Evolutionary conservation across 2,113 vertebrate species (phyloP).

Genomic region (Orycteropus afer): DNA sequence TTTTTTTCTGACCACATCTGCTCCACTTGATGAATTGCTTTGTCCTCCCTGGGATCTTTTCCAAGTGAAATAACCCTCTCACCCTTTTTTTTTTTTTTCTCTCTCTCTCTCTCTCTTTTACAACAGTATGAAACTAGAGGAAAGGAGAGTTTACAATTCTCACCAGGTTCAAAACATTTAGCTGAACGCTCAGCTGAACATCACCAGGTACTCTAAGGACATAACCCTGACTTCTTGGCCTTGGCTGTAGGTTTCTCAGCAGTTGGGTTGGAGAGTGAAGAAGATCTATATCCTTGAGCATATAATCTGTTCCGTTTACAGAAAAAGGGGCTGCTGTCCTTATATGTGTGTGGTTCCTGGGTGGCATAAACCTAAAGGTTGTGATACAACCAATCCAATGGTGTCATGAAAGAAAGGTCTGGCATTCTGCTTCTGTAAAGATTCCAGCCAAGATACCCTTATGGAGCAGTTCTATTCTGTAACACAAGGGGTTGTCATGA

Average conservation of each 20-base stretch:
- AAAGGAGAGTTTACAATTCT: background rate
- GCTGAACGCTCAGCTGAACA: constrained; percentile 17
- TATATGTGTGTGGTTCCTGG: background rate
- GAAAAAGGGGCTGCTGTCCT: background rate
- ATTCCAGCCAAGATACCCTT: background rate
- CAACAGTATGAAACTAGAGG: constrained; percentile 58
- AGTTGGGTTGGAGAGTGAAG: background rate
- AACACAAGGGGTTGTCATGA: background rate
- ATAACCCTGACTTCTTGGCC: background rate
- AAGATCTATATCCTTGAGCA: background rate
- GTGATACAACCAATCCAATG: background rate
- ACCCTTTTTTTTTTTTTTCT: constrained; percentile 43
- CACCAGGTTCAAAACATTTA: constrained; percentile 13
- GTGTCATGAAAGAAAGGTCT: background rate
- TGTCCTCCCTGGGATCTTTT: background rate
- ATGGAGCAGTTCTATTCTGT: background rate
- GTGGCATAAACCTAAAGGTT: background rate
- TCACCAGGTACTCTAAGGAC: background rate
- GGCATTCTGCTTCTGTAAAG: background rate
- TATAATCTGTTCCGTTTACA: background rate
- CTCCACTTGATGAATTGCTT: background rate
- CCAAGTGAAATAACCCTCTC: constrained; percentile 27
- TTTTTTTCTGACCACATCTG: background rate
- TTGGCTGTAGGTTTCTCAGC: background rate
- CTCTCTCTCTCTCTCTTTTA: constrained; percentile 62